Evolutionary conservation across 2,797 vertebrate species (phyloP), one percentile per base, ranked within the genome.

Genomic region (Neostethus bicornis): DNA sequence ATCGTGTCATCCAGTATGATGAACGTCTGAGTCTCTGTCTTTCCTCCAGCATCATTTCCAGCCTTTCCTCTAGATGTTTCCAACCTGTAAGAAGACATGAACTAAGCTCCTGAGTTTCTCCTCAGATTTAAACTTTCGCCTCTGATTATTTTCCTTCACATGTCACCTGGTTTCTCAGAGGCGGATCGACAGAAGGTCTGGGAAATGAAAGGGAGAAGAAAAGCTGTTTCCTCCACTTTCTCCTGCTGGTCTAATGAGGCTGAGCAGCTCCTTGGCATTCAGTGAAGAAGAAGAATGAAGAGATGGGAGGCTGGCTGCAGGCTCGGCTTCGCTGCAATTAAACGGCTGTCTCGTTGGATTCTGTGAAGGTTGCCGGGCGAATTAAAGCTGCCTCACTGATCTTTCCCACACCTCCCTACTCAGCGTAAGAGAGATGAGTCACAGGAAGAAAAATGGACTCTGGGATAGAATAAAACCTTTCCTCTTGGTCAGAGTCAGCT

Each of bases 311-410:
- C 61, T 66, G 4, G 61, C 84, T 38, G 47, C 45, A 2, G 63
- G 73, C 71, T 80, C 72, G 62, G 75, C 83, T 82, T 85, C 80
- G 69, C 75, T 53, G 73, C 78, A 89, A 90, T 89, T 91, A 90
- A 90, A 88, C 59, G 51, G 59, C 80, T 82, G 86, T 86, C 88
- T 87, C 47, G 41, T 80, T 67, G 80, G 82, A 80, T 87, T 88
- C 83, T 79, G 61, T 77, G 75, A 87, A 81, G 80, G 75, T 84
- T 84, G 73, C 72, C 67, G 74, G 70, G 71, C 53, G 77, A 87
- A 85, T 89, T 59, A 89, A 88, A 80, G 82, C 72, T 66, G 62
- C 49, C 69, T 73, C 52, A 58, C 50, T 61, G 39, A 66, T 80
- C 70, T 63, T 54, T 46, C 44, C 48, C 42, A 58, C 69, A 70